Base-by-base conservation (phyloP, 2,797 vertebrate species). In the Periophthalmus magnuspinnatus region DNA sequence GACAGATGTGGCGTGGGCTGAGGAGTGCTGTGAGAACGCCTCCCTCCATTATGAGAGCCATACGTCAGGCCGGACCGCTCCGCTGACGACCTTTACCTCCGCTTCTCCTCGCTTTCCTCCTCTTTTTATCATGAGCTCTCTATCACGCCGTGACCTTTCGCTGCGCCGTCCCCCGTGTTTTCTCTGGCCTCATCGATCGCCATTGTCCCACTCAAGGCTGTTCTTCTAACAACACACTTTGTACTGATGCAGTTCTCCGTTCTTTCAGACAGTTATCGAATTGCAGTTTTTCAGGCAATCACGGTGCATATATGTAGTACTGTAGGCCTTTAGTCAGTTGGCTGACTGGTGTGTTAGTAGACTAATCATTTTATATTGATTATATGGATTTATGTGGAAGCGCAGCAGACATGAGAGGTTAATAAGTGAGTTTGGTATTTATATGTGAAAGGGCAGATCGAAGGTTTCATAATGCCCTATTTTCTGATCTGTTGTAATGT, bases 21-120 rank as follows among this genome's bases (percentile, higher is more conserved):
- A 65, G 69, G 22, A 69, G 69, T 70, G 78, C 80, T 81, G 67
- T 74, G 71, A 71, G 79, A 5, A 70, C 70, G 86, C 70, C 84
- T 68, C 55, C n/a, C 1, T 65, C 76, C 55, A 76, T 89, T 86
- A 81, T 68, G 50, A 52, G 1, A n/a, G 68, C 80, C 83, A 86
- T 85, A 71, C 62, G 78, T 89, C 88, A 84, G 77, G 38, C 50
- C 4, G 32, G 60, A 74, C 70, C 82, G 32, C 77, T 86, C 73
- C 73, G 77, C 70, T 52, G 65, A 71, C 89, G 85, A 90, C 89
- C 90, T 90, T 90, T 88, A 83, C 82, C 84, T 86, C 24, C 72
- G 24, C 68, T 21, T 83, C 69, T 83, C 67, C 71, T 60, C 17
- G 56, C 75, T 78, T 74, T 73, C 74, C 65, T 83, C 79, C 70